phyloP scores from a whole-genome alignment of 1,140 invertebrate species.

The Amyelois transitella region DNA sequence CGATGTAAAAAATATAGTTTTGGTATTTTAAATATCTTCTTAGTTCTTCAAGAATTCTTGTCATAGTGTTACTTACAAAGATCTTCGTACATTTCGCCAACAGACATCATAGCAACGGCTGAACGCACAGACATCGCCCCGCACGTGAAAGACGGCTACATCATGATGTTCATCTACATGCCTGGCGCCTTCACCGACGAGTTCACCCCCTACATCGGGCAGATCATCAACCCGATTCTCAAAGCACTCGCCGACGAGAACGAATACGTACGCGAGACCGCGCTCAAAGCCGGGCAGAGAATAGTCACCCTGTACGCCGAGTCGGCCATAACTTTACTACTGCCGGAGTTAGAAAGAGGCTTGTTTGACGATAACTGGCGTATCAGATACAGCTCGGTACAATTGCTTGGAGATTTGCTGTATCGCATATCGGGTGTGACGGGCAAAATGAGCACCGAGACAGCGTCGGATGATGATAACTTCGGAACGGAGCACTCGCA shows the following conservation, averaged over 20 bases:
- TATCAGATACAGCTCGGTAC: constrained; percentile 96
- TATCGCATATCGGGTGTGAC: constrained; percentile 98
- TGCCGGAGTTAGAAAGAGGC: constrained; percentile 96
- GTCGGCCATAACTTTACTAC: constrained; percentile 92
- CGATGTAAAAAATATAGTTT: too few species aligned
- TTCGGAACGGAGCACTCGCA: constrained; percentile 98
- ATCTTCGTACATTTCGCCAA: constrained; percentile 7
- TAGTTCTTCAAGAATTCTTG: too few species aligned
- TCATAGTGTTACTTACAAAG: too few species aligned
- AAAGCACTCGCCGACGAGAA: constrained; percentile 99
- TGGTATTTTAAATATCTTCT: too few species aligned
- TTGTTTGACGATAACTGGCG: constrained; percentile 99
- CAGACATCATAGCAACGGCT: constrained; percentile 96
- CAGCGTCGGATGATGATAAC: constrained; percentile 98
- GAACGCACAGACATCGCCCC: constrained; percentile 96
- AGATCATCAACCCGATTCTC: constrained; percentile 98
- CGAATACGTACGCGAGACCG: constrained; percentile 98
- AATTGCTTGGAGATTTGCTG: constrained; percentile 95
- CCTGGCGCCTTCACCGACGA: constrained; percentile 96
- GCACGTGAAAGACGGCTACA: constrained; percentile 99
- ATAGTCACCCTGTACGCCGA: constrained; percentile 98
- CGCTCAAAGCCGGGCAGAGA: constrained; percentile 95
- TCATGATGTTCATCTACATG: constrained; percentile 99
- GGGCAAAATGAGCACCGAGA: constrained; percentile 99
- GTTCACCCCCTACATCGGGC: constrained; percentile 97